Conservation (phyloP, 1,140 invertebrate genomes). For the Wiebesia pumilae region DNA sequence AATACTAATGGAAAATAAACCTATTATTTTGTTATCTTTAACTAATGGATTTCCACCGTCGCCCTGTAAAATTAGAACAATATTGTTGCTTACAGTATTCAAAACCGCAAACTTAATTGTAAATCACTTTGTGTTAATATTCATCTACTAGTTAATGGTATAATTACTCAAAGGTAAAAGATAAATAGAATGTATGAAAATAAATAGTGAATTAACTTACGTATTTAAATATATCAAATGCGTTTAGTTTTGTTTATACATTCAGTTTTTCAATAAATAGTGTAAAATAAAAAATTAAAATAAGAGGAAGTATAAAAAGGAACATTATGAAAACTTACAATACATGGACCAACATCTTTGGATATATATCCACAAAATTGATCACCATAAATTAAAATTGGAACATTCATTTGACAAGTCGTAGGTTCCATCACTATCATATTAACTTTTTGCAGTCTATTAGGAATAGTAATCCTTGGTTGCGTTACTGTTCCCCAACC, state of each 20-base stretch:
- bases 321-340: slow-evolving; percentile 17
- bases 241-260: no score
- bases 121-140: no score
- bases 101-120: no score
- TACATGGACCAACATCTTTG: background rate
- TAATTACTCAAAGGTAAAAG: no score
- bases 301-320: no score
- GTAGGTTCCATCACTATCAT: background rate
- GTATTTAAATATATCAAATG: no score
- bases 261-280: no score
- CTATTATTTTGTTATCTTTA: background rate
- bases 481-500: background rate
- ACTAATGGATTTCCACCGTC: slow-evolving; percentile 29
- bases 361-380: slow-evolving; percentile 7
- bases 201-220: no score
- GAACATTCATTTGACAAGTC: background rate
- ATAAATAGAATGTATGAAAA: no score
- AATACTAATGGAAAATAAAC: slow-evolving; percentile 8
- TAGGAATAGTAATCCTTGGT: background rate
- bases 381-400: background rate
- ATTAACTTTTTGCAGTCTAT: background rate
- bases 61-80: slow-evolving; percentile 1
- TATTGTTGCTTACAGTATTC: no score
- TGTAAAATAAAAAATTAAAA: no score
- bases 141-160: no score